phyloP scores from a whole-genome alignment of 92 coral and sea anemone species.

The Umimayanthus chanpuru region DNA sequence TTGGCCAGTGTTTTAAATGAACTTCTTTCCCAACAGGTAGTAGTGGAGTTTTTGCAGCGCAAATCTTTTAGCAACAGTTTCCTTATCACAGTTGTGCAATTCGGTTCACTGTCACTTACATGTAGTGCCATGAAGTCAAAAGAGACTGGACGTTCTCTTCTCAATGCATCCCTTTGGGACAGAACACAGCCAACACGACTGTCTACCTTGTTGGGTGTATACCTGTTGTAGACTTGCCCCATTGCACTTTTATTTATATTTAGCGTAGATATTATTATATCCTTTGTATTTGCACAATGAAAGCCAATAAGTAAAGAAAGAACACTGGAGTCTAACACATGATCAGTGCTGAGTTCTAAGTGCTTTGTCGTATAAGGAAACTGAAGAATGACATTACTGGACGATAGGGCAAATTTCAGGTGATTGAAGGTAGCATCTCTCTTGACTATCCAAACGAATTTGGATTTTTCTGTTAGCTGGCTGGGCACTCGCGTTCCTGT shows the following conservation, averaged over 20 bases:
- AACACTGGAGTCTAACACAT: constrained; percentile 62
- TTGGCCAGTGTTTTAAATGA: constrained; percentile 49
- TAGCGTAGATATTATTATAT: too few relatives aligned
- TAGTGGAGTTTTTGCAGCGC: constrained; percentile 47
- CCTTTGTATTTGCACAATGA: too few relatives aligned
- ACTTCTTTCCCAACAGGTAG: constrained; percentile 46
- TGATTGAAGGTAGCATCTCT: constrained; percentile 61
- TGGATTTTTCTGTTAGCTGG: constrained; percentile 54
- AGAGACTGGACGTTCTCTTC: constrained; percentile 47
- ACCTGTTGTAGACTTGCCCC: too few relatives aligned
- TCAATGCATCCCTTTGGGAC: constrained; percentile 34
- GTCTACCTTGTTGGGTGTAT: too few relatives aligned
- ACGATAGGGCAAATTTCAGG: constrained; percentile 56
- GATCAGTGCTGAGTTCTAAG: constrained; percentile 61
- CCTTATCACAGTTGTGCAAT: constrained; percentile 62
- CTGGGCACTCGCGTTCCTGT: constrained; percentile 48
- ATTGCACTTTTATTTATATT: too few relatives aligned
- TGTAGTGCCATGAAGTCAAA: constrained; percentile 45
- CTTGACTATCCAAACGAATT: constrained; percentile 51
- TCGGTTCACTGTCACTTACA: constrained; percentile 44
- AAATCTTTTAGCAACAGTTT: constrained; percentile 51
- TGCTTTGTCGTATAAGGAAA: constrained; percentile 58
- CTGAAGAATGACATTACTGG: constrained; percentile 56
- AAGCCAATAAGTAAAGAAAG: too few relatives aligned
- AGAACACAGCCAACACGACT: constrained; percentile 63